These are phyloP conservation scores for Meda fulgida DNA, from an alignment of 2,797 vertebrate species.

Conservation along the genomic window DNA sequence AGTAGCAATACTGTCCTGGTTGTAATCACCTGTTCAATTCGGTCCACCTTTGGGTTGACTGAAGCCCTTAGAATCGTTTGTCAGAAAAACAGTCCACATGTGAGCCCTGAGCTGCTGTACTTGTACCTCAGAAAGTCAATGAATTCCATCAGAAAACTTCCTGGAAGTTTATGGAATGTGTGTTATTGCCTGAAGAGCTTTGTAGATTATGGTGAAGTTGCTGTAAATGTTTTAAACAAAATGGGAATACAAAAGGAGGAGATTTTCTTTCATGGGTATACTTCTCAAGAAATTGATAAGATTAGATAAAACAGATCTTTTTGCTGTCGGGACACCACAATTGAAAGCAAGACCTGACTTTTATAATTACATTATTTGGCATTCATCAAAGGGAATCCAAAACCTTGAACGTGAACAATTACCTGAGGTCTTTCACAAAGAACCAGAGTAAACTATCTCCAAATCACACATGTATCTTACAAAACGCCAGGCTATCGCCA, in stretches of 20 bases:
- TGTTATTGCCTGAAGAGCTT: constrained; percentile 50
- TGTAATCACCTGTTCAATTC: constrained; percentile 1
- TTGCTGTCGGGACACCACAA: background rate
- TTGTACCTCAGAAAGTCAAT: constrained; percentile 18
- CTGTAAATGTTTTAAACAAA: constrained; percentile 12
- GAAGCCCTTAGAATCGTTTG: constrained; percentile 28
- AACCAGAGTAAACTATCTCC: constrained; percentile 42
- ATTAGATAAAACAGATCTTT: constrained; percentile 4
- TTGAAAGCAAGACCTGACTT: constrained; percentile 32
- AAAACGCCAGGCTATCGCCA: background rate
- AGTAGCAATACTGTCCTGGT: constrained; percentile 9
- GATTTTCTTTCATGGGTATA: background rate
- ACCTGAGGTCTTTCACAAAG: constrained; percentile 54
- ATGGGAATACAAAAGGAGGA: background rate
- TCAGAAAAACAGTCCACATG: constrained; percentile 24
- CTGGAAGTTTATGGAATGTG: constrained; percentile 43
- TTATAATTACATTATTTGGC: constrained; percentile 48
- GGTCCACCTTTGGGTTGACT: background rate
- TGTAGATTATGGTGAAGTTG: background rate
- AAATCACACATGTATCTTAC: constrained; percentile 44
- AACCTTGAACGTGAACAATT: constrained; percentile 45
- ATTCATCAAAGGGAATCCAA: constrained; percentile 47
- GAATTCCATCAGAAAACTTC: background rate
- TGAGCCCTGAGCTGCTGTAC: constrained; percentile 56
- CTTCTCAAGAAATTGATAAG: background rate